Conservation (phyloP, 2,797 vertebrate species). For the Microctenopoma stevenorrisi region DNA sequence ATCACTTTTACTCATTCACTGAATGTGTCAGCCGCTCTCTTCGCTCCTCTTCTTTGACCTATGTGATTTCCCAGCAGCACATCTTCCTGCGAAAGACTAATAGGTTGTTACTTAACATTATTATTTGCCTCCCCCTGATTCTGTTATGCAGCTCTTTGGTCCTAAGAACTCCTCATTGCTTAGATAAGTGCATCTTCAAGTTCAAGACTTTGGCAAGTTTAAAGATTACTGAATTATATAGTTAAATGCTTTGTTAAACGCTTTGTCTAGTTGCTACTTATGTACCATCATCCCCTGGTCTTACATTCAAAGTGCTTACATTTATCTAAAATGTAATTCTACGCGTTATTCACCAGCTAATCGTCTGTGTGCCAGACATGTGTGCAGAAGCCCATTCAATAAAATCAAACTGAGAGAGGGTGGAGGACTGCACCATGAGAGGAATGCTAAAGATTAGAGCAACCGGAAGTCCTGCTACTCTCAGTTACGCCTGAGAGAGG, state of each 20-base stretch:
- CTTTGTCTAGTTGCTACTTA: too few relatives aligned
- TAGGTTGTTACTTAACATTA: not conserved
- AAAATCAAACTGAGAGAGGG: slow-evolving; percentile 33
- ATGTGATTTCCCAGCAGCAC: slow-evolving; percentile 17
- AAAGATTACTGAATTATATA: too few relatives aligned
- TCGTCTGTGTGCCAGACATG: slow-evolving; percentile 11
- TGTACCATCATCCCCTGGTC: too few relatives aligned
- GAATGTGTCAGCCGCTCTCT: not conserved
- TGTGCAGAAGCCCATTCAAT: slow-evolving; percentile 47
- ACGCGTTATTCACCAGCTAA: slow-evolving; percentile 1
- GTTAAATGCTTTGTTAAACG: too few relatives aligned
- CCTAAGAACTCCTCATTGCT: not conserved
- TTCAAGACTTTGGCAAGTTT: too few relatives aligned
- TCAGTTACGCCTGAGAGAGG: slow-evolving; percentile 60
- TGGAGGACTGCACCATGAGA: slow-evolving; percentile 61
- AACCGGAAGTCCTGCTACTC: slow-evolving; percentile 77
- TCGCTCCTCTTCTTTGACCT: slow-evolving; percentile 3
- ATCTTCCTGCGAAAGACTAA: not conserved
- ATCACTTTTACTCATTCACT: slow-evolving; percentile 13
- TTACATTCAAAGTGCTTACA: too few relatives aligned
- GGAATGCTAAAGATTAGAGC: slow-evolving; percentile 59
- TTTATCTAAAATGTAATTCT: not conserved
- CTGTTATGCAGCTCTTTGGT: not conserved
- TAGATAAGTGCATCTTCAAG: slow-evolving; percentile 2
- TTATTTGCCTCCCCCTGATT: not conserved